Evolutionary conservation across 2,797 vertebrate species (phyloP), one percentile per base, ranked within the genome.

Genomic region (Pangasius larnaudii): DNA sequence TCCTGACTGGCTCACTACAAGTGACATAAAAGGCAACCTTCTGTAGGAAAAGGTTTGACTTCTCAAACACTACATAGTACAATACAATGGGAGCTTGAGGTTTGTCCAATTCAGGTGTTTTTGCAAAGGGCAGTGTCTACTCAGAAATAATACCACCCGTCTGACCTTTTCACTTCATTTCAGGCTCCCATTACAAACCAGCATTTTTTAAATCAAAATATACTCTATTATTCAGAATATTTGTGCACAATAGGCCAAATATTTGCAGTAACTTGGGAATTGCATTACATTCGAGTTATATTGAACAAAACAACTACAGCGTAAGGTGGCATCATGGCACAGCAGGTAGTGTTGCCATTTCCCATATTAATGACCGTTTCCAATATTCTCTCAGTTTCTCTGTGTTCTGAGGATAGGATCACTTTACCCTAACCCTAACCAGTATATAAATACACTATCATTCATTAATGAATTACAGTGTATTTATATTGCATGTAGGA

Each of bases 151-250:
- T 61, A 61, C 58, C 36, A 39, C 14, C 79, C 42, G 13, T 16
- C 6, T 27, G 6, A 81, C 58, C 79, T 81, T 81, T 81, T 81
- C 79, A 81, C 11, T 81, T 61, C 36, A 39, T 61, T 61, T 81
- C 3, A 80, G 4, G 42, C 56, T 81, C 36, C 18, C 22, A 42
- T 27, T 81, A 42, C 9, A 42, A 42, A 78, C 3, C n/a, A 78
- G 75, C 16, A 10, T 78, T 22, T n/a, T 30, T 1, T 10, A 30
- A 78, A 77, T n/a, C 7, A 77, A 80, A 59, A 59, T 5, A 7
- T 58, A 58, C 18, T 22, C 8, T 33, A 56, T 19, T 22, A 61
- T 42, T 81, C 30, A 39, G 33, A 81, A 27, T 80, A 39, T 42
- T n/a, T 81, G 58, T 63, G 36, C 58, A 63, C 3, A 81, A 81